Evolutionary conservation across 2,113 vertebrate genomes (phyloP).

Genomic region (Thinocorus orbignyianus): DNA sequence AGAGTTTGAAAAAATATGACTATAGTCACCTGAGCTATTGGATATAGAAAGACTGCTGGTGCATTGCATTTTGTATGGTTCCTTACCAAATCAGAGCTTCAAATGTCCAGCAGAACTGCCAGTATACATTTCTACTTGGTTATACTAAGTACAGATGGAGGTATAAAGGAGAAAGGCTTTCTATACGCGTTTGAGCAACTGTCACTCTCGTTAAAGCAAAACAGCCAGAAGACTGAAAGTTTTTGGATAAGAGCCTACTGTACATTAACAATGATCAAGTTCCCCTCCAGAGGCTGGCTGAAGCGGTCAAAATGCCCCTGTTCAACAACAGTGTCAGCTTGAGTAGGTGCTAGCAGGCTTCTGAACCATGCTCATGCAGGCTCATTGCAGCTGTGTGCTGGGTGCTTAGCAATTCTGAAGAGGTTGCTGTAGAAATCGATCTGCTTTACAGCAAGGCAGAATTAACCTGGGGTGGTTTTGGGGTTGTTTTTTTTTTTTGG

Average conservation of each 20-base stretch:
- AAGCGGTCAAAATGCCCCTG: neutral
- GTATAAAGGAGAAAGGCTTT: neutral
- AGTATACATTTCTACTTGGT: neutral
- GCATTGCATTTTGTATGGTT: accelerated
- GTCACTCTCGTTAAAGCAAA: neutral
- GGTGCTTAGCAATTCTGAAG: neutral
- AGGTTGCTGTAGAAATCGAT: neutral
- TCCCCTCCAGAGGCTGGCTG: neutral
- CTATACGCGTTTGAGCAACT: neutral
- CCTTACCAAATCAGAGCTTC: neutral
- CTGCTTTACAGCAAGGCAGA: neutral
- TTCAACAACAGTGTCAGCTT: neutral
- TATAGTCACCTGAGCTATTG: neutral
- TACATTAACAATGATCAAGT: neutral
- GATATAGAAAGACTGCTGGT: neutral
- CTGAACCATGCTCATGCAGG: neutral
- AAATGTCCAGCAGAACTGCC: neutral
- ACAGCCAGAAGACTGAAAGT: neutral
- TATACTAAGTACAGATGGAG: neutral
- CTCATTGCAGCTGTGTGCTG: accelerated
- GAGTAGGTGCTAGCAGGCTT: neutral
- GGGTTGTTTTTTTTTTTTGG: neutral
- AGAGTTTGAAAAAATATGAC: neutral
- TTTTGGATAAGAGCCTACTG: neutral
- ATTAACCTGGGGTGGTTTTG: neutral